Conservation (phyloP, 1,140 invertebrate genomes). For the Stenopsyche tienmushanensis region DNA sequence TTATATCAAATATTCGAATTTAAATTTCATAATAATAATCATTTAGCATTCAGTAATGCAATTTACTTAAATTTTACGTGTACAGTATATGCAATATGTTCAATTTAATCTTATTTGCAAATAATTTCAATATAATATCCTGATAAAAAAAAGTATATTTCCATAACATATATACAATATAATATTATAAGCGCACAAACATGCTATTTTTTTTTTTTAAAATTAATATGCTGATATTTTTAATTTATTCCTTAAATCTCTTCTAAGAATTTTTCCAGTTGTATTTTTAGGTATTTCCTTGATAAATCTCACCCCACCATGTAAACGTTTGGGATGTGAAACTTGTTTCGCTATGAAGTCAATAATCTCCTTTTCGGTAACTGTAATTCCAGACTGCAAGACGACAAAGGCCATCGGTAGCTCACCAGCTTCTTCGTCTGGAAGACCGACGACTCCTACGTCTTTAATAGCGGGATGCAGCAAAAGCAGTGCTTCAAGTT, state of each 20-base stretch:
- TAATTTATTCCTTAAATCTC: conserved; percentile 55
- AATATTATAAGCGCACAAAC: no score
- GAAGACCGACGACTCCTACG: conserved; percentile 73
- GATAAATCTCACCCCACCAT: conserved; percentile 67
- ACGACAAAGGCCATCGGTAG: conserved; percentile 67
- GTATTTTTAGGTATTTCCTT: conserved; percentile 66
- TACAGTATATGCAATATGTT: no score
- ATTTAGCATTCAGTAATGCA: no score
- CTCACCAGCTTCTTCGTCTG: conserved; percentile 66
- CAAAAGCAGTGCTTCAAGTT: conserved; percentile 75
- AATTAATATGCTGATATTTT: no score
- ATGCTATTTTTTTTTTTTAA: no score
- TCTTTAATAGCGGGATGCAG: conserved; percentile 68
- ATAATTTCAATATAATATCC: no score
- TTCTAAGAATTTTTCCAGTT: conserved; percentile 67
- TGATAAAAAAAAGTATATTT: no score
- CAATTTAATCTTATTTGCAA: no score
- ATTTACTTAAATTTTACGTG: no score
- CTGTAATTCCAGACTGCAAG: conserved; percentile 49
- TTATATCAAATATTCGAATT: no score
- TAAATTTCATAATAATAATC: no score
- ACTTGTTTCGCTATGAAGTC: conserved; percentile 57
- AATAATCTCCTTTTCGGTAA: conserved; percentile 56
- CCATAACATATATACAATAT: no score
- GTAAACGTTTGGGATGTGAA: conserved; percentile 58